These are phyloP conservation scores for Gonioctena quinquepunctata DNA, from an alignment of 1,140 invertebrate genomes.

Conservation along the genomic window DNA sequence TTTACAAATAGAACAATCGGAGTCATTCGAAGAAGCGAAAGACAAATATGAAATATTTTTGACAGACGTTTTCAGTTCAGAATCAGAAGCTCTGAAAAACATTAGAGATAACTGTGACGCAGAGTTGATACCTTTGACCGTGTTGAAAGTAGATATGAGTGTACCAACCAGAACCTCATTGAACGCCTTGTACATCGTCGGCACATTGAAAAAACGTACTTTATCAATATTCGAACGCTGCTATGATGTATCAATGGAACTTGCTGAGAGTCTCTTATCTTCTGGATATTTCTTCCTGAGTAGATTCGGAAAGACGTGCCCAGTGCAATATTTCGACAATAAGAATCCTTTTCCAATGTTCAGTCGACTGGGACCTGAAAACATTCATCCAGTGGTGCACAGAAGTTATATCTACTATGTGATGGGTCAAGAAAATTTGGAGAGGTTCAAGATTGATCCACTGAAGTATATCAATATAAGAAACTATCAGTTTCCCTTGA, in stretches of 20 bases:
- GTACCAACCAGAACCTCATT: conserved; percentile 50
- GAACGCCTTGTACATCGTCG: conserved; percentile 47
- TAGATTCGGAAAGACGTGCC: conserved; percentile 63
- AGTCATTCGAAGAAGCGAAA: conserved; percentile 55
- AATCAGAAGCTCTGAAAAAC: conserved; percentile 48
- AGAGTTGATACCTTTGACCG: conserved; percentile 56
- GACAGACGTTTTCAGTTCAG: conserved; percentile 55
- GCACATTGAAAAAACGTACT: conserved; percentile 54
- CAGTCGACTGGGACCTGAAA: conserved; percentile 52
- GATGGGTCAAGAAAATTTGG: conserved; percentile 54
- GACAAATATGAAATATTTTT: conserved; percentile 56
- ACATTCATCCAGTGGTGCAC: conserved; percentile 60
- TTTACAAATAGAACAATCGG: conserved; percentile 55
- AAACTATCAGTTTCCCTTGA: conserved; percentile 54
- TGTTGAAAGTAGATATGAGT: conserved; percentile 53
- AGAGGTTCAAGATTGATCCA: conserved; percentile 59
- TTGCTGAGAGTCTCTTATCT: conserved; percentile 59
- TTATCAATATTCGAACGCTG: conserved; percentile 61
- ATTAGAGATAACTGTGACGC: conserved; percentile 53
- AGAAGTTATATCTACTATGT: conserved; percentile 64
- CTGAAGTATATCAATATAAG: conserved; percentile 58
- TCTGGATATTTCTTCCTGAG: conserved; percentile 63
- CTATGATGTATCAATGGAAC: conserved; percentile 57
- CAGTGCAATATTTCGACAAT: conserved; percentile 60
- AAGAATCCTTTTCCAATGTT: conserved; percentile 58